Evolutionary conservation across 2,888 invertebrate species (phyloP).

Genomic region (Cosmia trapezina): DNA sequence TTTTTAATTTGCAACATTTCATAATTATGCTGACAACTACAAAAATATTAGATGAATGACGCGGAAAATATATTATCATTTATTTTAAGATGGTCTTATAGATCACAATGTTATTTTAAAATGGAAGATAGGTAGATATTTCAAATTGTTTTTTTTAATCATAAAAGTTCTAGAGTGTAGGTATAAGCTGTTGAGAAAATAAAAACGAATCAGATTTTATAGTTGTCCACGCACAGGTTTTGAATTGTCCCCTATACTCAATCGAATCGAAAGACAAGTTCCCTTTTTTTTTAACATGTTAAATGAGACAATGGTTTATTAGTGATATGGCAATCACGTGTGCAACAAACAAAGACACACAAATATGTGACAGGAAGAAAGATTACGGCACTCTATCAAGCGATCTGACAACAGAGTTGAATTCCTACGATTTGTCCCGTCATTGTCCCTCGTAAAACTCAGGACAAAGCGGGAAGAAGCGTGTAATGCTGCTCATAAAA

Average conservation of each 20-base stretch:
- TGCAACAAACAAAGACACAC: constrained; percentile 67
- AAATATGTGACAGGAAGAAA: constrained; percentile 83
- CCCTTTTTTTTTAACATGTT: constrained; percentile 44
- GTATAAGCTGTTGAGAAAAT: constrained; percentile 1
- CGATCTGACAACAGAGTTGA: constrained; percentile 79
- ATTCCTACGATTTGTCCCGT: constrained; percentile 82
- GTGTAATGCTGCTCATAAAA: constrained; percentile 83
- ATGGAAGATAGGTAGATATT: neutral
- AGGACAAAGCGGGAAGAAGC: constrained; percentile 75
- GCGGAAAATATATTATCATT: constrained; percentile 53
- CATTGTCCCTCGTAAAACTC: constrained; percentile 77
- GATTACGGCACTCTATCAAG: constrained; percentile 82
- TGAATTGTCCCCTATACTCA: constrained; percentile 25
- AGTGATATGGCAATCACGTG: constrained; percentile 67
- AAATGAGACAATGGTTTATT: constrained; percentile 64
- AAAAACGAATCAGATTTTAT: constrained; percentile 10
- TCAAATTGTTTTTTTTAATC: neutral
- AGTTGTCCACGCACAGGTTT: constrained; percentile 15
- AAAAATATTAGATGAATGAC: constrained; percentile 61
- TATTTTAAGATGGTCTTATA: constrained; percentile 58
- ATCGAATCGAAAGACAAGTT: constrained; percentile 19
- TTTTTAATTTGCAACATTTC: constrained; percentile 66
- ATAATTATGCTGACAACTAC: constrained; percentile 36
- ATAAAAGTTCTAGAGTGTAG: neutral
- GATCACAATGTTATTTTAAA: constrained; percentile 29